Conservation (phyloP, 1,140 invertebrate genomes). For the Pogonomyrmex californicus region DNA sequence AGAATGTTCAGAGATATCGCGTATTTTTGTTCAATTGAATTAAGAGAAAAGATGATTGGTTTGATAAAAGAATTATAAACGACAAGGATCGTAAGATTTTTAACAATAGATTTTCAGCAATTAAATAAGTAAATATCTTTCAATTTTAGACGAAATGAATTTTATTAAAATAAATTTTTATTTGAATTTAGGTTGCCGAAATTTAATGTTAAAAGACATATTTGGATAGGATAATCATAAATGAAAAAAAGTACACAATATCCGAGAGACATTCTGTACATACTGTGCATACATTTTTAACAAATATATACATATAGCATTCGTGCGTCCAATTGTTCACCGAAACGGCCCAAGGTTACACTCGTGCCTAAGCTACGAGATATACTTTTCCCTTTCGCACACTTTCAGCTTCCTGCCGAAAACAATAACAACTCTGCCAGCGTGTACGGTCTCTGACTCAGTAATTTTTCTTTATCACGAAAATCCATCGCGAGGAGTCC, state of each 20-base stretch:
- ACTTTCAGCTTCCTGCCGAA: slow-evolving; percentile 44
- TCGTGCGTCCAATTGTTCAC: slow-evolving; percentile 48
- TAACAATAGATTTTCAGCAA: too few species aligned
- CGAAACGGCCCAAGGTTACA: slow-evolving; percentile 25
- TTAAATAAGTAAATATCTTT: not conserved
- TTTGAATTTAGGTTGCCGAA: not conserved
- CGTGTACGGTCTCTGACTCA: slow-evolving; percentile 10
- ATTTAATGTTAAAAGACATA: not conserved
- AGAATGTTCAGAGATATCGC: not conserved
- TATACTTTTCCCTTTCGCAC: not conserved
- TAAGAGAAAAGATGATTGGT: not conserved
- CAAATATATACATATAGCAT: slow-evolving; percentile 67
- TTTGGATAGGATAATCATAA: not conserved
- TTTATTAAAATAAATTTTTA: not conserved
- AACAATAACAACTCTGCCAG: slow-evolving; percentile 15
- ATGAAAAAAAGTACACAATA: not conserved
- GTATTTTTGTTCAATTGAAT: not conserved
- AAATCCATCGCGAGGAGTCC: slow-evolving; percentile 36
- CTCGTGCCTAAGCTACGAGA: not conserved
- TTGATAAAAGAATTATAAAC: not conserved
- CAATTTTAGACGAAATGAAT: not conserved
- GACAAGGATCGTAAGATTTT: not conserved
- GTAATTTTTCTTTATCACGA: slow-evolving; percentile 29
- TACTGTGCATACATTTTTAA: slow-evolving; percentile 8
- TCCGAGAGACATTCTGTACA: not conserved